Evolutionary conservation across 2,113 vertebrate genomes (phyloP).

Genomic region (Glareola pratincola): DNA sequence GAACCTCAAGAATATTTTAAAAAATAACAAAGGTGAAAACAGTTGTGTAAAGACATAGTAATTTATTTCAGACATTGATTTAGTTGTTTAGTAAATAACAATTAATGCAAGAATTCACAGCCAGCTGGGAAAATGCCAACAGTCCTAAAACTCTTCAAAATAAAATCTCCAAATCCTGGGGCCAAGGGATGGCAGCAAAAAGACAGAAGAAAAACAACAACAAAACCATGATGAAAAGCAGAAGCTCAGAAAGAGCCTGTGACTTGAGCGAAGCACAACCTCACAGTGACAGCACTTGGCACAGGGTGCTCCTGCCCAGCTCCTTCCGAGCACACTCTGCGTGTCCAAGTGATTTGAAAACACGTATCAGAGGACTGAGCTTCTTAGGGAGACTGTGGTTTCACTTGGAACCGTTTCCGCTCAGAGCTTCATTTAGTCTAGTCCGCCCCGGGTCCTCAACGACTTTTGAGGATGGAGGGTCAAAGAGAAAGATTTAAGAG

Average conservation of each 20-base stretch:
- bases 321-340: not conserved
- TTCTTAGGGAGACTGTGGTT: not conserved
- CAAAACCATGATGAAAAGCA: not conserved
- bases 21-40: not conserved
- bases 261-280: not conserved
- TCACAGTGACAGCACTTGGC: not conserved
- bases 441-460: not conserved
- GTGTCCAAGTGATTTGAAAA: not conserved
- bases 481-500: conserved; percentile 30
- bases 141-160: not conserved
- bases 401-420: not conserved
- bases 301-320: not conserved
- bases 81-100: not conserved
- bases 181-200: not conserved
- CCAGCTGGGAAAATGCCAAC: not conserved
- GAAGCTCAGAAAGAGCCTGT: not conserved
- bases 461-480: not conserved
- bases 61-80: not conserved
- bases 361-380: not conserved
- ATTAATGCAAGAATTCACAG: not conserved
- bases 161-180: not conserved
- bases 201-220: not conserved
- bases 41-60: not conserved
- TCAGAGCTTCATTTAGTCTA: not conserved
- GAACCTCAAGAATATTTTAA: not conserved